A percentile compares a stretch with the other conserved stretches of the same genome.
These are phyloP conservation scores for Merops nubicus DNA, from an alignment of 2,113 vertebrate species.

Conservation along the genomic window DNA sequence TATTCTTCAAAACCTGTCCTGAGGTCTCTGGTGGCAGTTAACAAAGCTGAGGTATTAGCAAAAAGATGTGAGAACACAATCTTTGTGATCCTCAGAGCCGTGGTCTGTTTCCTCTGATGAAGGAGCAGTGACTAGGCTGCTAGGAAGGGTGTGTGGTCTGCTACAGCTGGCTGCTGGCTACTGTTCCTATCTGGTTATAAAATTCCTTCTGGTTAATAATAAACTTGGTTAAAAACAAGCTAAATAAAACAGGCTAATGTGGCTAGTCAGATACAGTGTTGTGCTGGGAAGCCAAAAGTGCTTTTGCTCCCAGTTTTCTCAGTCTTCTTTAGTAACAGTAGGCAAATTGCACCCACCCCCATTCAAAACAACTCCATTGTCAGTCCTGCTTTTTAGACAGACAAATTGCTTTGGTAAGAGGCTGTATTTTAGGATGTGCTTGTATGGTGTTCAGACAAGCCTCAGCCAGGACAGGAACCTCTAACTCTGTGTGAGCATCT, in stretches of 20 bases:
- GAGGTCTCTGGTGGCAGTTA: not conserved
- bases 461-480: not conserved
- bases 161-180: not conserved
- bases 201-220: not conserved
- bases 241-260: not conserved
- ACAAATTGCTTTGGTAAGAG: not conserved
- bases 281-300: not conserved
- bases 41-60: not conserved
- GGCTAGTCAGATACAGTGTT: not conserved
- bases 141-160: not conserved
- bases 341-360: not conserved
- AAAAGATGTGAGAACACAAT: not conserved
- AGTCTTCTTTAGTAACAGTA: not conserved
- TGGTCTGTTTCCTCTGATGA: not conserved
- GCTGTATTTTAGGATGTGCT: not conserved
- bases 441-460: not conserved
- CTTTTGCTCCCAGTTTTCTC: not conserved
- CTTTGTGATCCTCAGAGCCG: not conserved
- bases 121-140: not conserved
- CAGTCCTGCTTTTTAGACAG: not conserved
- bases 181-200: not conserved
- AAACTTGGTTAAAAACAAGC: not conserved
- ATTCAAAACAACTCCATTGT: not conserved
- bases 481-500: fast-evolving
- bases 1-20: not conserved